A percentile compares a stretch with the other conserved stretches of the same genome.
Evolutionary conservation across 2,113 vertebrate species (phyloP).

Genomic region (Galeopterus variegatus): DNA sequence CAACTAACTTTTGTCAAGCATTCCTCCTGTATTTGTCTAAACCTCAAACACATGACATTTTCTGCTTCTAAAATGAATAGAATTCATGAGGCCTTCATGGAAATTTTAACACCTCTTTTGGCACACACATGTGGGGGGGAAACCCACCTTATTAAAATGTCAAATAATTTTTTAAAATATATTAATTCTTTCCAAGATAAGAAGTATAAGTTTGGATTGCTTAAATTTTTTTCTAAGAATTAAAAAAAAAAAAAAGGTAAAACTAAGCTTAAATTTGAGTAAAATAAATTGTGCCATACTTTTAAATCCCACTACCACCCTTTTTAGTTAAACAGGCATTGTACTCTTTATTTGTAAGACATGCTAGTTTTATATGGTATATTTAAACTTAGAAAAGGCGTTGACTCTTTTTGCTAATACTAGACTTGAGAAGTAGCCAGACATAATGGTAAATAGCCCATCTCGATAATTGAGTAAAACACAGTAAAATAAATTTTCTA

Average conservation of each 20-base stretch:
- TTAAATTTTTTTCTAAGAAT: slow-evolving; percentile 15
- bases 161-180: neutral
- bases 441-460: slow-evolving; percentile 18
- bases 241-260: neutral
- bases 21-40: slow-evolving; percentile 23
- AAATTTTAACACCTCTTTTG: slow-evolving; percentile 5
- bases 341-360: neutral
- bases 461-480: slow-evolving; percentile 60
- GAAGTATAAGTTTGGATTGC: neutral
- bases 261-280: slow-evolving; percentile 44
- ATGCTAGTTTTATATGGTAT: neutral
- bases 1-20: neutral
- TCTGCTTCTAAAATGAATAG: neutral
- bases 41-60: slow-evolving; percentile 3
- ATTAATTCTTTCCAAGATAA: neutral
- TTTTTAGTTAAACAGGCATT: slow-evolving; percentile 37
- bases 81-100: neutral
- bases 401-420: neutral
- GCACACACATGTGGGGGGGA: neutral
- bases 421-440: slow-evolving; percentile 40
- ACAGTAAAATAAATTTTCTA: slow-evolving; percentile 47
- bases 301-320: neutral
- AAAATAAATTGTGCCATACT: neutral
- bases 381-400: slow-evolving; percentile 23
- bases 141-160: neutral